A percentile compares a stretch with the other conserved stretches of the same genome.
phyloP scores from a whole-genome alignment of 2,113 vertebrate species.

The Benitochromis conjunctus region DNA sequence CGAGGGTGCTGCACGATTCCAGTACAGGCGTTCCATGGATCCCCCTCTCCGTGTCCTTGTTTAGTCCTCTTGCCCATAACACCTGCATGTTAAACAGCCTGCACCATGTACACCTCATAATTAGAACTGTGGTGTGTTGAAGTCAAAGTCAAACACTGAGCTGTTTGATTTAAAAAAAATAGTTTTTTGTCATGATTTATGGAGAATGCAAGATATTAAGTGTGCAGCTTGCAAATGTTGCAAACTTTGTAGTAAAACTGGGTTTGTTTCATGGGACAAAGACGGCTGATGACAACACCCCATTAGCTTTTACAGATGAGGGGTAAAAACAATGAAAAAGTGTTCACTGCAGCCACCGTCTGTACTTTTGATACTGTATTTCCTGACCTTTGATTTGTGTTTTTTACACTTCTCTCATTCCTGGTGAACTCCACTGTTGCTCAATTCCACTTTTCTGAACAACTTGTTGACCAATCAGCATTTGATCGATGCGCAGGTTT shows the following conservation, averaged over 20 bases:
- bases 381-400: neutral
- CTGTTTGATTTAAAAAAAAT: neutral
- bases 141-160: neutral
- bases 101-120: neutral
- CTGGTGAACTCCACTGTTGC: too few relatives aligned
- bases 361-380: neutral
- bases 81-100: constrained; percentile 27
- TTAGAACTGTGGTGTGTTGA: neutral
- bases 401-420: neutral
- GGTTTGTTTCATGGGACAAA: neutral
- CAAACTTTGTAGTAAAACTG: neutral
- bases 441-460: too few relatives aligned
- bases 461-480: too few relatives aligned
- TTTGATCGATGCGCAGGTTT: too few relatives aligned
- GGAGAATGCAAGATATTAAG: neutral
- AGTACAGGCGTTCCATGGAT: neutral
- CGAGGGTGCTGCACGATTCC: constrained; percentile 29
- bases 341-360: neutral
- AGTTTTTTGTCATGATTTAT: constrained; percentile 16
- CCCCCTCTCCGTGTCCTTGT: neutral
- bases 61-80: constrained; percentile 1
- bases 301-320: accelerated
- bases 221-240: neutral
- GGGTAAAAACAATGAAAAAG: neutral
- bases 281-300: neutral